Evolutionary conservation across 2,797 vertebrate species (phyloP).

Genomic region (Sebastes elongatus): DNA sequence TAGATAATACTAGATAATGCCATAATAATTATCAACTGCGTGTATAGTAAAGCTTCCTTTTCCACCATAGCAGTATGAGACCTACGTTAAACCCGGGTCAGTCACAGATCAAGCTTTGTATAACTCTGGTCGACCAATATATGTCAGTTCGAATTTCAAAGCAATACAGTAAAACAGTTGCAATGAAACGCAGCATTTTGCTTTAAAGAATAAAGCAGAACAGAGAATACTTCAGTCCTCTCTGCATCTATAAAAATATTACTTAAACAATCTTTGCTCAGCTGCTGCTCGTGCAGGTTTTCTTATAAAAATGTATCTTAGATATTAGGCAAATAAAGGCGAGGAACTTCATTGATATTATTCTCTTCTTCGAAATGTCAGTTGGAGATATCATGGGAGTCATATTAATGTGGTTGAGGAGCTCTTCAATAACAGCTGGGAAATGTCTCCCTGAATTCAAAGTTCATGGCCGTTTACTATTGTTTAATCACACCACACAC

Average conservation of each 20-base stretch:
- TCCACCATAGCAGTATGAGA: background rate
- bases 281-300: slow-evolving; percentile 49
- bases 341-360: slow-evolving; percentile 76
- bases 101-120: background rate
- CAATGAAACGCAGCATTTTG: slow-evolving; percentile 51
- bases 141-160: background rate
- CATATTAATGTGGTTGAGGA: slow-evolving; percentile 74
- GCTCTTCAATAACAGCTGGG: slow-evolving; percentile 67
- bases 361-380: slow-evolving; percentile 80
- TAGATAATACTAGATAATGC: background rate
- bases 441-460: slow-evolving; percentile 73
- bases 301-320: slow-evolving; percentile 78
- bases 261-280: slow-evolving; percentile 73
- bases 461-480: slow-evolving; percentile 79
- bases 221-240: slow-evolving; percentile 27
- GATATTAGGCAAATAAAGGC: slow-evolving; percentile 78
- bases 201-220: slow-evolving; percentile 37
- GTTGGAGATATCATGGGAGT: slow-evolving; percentile 66
- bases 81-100: background rate
- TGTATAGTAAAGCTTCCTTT: background rate
- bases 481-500: slow-evolving; percentile 75
- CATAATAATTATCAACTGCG: background rate
- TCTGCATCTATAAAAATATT: slow-evolving; percentile 59
- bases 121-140: background rate
- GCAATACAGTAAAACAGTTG: background rate